phyloP scores from a whole-genome alignment of 23 tunicate species.

The Diplosoma virens region DNA sequence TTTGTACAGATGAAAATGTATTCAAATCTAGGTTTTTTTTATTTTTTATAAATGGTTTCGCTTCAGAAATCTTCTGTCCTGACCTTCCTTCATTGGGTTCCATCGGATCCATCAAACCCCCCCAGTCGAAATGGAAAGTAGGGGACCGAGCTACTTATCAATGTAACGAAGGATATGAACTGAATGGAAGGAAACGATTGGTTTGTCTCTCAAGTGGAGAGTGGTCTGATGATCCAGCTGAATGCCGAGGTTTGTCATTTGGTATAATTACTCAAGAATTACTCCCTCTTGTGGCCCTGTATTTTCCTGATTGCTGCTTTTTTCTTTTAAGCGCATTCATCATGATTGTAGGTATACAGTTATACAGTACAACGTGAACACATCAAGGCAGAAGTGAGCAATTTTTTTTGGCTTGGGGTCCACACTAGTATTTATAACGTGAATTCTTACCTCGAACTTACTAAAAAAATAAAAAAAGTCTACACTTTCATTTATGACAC shows the following conservation, averaged over 20 bases:
- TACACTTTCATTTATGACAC: too few species aligned
- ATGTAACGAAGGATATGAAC: slow-evolving; percentile 14
- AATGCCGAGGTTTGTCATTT: neutral
- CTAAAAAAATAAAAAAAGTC: too few species aligned
- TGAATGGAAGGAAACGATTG: slow-evolving; percentile 1
- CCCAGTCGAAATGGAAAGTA: slow-evolving; percentile 8
- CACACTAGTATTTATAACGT: too few species aligned
- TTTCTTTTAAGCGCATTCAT: too few species aligned
- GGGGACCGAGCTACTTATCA: neutral
- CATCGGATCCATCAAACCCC: neutral
- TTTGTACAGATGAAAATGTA: neutral
- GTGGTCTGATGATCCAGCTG: neutral
- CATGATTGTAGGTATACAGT: too few species aligned
- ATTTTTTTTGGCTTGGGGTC: too few species aligned
- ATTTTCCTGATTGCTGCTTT: too few species aligned
- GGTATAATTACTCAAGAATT: too few species aligned
- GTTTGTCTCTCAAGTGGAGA: neutral
- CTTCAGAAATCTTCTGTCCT: slow-evolving; percentile 14
- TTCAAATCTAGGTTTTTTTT: neutral
- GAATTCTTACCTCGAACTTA: too few species aligned
- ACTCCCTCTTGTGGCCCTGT: too few species aligned
- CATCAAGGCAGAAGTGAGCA: too few species aligned
- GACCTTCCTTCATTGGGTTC: neutral
- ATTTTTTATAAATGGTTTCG: neutral
- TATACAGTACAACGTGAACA: too few species aligned